Evolutionary conservation across 2,113 vertebrate species (phyloP).

Genomic region (Bolborhynchus lineola): DNA sequence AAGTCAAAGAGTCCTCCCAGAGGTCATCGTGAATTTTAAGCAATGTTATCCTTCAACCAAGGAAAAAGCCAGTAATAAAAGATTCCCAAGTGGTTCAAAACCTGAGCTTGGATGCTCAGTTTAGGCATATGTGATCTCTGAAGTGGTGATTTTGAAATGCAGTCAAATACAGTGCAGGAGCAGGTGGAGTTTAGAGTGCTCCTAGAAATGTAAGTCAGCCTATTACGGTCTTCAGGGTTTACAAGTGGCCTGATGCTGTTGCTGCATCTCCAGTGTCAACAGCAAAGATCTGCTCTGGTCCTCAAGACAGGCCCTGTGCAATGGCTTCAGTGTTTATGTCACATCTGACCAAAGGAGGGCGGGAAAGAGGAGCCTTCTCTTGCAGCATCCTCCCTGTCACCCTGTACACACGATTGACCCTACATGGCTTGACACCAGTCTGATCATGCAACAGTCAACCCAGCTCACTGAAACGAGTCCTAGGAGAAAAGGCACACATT

Average conservation of each 20-base stretch:
- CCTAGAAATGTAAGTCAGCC: background rate
- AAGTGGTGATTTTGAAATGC: background rate
- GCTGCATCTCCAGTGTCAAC: background rate
- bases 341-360: background rate
- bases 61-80: background rate
- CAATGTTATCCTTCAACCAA: background rate
- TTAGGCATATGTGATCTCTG: background rate
- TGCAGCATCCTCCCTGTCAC: background rate
- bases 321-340: background rate
- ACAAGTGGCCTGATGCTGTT: background rate
- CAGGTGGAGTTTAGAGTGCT: background rate
- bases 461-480: background rate
- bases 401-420: accelerated
- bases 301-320: background rate
- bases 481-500: background rate
- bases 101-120: background rate
- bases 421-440: accelerated
- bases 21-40: background rate
- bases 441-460: background rate
- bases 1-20: background rate
- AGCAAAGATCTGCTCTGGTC: background rate
- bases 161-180: background rate
- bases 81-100: background rate
- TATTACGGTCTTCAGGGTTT: background rate
- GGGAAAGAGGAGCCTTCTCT: background rate